Evolutionary conservation across 2,888 invertebrate species (phyloP).

Genomic region (Hypena proboscidalis): DNA sequence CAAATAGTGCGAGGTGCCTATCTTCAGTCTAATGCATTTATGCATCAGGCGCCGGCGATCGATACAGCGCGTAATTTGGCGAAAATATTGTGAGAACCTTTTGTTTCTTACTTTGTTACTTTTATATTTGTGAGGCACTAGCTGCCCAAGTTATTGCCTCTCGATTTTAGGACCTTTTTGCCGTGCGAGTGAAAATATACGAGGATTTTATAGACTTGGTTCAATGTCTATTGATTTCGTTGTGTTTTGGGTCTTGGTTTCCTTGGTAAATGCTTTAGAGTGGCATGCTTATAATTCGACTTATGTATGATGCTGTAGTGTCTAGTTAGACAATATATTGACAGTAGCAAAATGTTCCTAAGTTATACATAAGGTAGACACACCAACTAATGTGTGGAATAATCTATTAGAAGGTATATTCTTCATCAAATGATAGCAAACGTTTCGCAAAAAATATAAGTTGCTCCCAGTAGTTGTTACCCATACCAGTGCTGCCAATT

Average conservation of each 20-base stretch:
- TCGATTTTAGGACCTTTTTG: slow-evolving; percentile 19
- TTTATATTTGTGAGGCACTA: slow-evolving; percentile 45
- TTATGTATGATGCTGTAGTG: too few relatives aligned
- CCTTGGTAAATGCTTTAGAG: too few relatives aligned
- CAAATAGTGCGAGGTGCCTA: slow-evolving; percentile 72
- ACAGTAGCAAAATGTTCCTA: too few relatives aligned
- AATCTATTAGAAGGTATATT: too few relatives aligned
- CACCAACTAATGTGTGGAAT: too few relatives aligned
- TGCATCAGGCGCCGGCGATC: slow-evolving; percentile 77
- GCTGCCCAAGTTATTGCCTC: slow-evolving; percentile 24
- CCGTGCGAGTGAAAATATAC: slow-evolving; percentile 2
- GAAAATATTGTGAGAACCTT: slow-evolving; percentile 64
- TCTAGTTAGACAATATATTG: too few relatives aligned
- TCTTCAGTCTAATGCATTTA: slow-evolving; percentile 84
- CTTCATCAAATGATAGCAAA: too few relatives aligned
- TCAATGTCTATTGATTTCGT: not conserved
- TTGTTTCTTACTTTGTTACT: slow-evolving; percentile 54
- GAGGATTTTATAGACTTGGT: not conserved
- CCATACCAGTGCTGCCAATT: too few relatives aligned
- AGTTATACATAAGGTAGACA: too few relatives aligned
- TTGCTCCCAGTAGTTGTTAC: too few relatives aligned
- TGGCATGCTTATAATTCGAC: too few relatives aligned
- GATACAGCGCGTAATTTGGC: slow-evolving; percentile 77
- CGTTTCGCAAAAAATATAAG: too few relatives aligned
- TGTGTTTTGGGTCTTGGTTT: not conserved